Evolutionary conservation across 2,113 vertebrate species (phyloP), one percentile per base, ranked within the genome.

Genomic region (Nasalis larvatus): DNA sequence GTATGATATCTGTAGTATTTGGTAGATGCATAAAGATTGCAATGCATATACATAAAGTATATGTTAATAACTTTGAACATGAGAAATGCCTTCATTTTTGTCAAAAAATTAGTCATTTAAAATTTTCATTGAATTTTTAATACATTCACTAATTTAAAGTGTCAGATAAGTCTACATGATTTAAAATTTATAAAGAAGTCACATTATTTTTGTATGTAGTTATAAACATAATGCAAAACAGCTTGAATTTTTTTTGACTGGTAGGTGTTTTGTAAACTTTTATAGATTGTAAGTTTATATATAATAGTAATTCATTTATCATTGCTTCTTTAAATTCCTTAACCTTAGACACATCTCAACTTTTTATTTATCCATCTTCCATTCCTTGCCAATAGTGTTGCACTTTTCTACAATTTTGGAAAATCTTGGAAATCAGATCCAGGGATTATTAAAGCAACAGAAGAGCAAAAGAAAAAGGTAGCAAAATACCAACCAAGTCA

Each of bases 401-500:
- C 99, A 97, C 99, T 99, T 98, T 99, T 99, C 98, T 99, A 99
- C 99, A 99, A 99, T 99, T 99, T 99, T 97, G 99, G 99, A 66
- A 99, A 99, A 97, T 99, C 99, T 90, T 99, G 99, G 99, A 99
- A 99, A 97, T 99, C 99, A 45, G 99, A 99, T 98, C 99, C 99
- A 1, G 99, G 99, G 86, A 99, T 99, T 95, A 99, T 99, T 98
- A 99, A 99, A 99, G 99, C 99, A 32, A 99, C 99, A 0, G 99
- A 99, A 98, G 99, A 99, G 97, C 99, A 99, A 98, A 99, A 99
- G 99, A 99, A 99, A 98, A 99, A 99, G 99, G 99, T 99, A 98
- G 98, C 93, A 32, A 42, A 83, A 83, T 85, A 40, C 21, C 45
- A 3, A 81, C 52, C 52, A 87, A 87, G 86, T 95, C 56, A 78